Base-by-base conservation (phyloP, 1,140 invertebrate species). In the Heliconius melpomene region DNA sequence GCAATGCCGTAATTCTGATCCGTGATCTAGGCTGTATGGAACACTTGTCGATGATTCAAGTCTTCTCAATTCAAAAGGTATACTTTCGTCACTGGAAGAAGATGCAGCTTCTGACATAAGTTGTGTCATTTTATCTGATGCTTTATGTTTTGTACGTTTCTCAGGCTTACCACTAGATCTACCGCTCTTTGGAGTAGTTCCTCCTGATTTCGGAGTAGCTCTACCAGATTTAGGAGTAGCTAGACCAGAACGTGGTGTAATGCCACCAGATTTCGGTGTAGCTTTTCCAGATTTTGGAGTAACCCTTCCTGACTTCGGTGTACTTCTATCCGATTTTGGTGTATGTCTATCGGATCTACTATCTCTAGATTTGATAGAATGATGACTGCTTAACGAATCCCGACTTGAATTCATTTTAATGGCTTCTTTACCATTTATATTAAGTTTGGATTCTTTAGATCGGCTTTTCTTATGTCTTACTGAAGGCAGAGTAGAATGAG, bases 11-110 rank as follows among this genome's bases (percentile, higher is more conserved):
- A 96, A 85, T 82, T 95, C 94, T 54, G 92, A 89, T n/a, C 91
- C 90, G 77, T 94, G 93, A 84, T 95, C 95, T 16, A 96, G 88
- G 81, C 95, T 95, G 83, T 95, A 95, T 5, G 96, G 96, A 74
- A 96, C 95, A 90, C 96, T 96, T 20, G 94, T 89, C 57, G 95
- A 95, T 72, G 95, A 92, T 85, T 96, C 96, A 80, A 96, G 86
- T 79, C 95, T 91, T 88, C 92, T 95, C 52, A 94, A 84, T 80
- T 95, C 93, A 77, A 93, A 89, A 7, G 95, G 94, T 78, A 94
- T 92, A 82, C 94, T 94, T 85, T 95, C 95, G 78, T 94, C 93
- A 72, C 95, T 95, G 11, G 95, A 95, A 75, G 94, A 95, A 36
- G 94, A 95, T 73, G 93, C 91, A 23, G 94, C 93, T 89, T 94